Evolutionary conservation across 2,888 invertebrate genomes (phyloP).

Genomic region (Congeria kusceri): DNA sequence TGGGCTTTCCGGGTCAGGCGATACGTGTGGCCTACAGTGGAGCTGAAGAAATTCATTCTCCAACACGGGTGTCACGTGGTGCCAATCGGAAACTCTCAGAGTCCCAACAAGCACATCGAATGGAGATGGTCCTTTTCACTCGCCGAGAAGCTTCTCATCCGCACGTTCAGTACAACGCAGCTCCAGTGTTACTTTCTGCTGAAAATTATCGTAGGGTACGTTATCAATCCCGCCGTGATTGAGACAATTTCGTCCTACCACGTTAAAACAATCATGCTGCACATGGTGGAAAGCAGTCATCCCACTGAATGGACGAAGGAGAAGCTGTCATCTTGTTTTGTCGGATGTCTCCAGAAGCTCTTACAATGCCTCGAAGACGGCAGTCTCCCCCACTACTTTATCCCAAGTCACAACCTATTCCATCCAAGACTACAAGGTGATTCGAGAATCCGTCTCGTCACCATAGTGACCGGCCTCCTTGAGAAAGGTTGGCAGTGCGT

Average conservation of each 20-base stretch:
- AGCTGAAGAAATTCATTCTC: conserved; percentile 59
- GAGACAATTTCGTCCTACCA: conserved; percentile 56
- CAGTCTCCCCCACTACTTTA: conserved; percentile 57
- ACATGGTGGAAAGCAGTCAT: conserved; percentile 62
- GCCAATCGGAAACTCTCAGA: conserved; percentile 57
- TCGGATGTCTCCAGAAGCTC: conserved; percentile 52
- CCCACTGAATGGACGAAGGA: conserved; percentile 60
- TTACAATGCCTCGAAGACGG: conserved; percentile 58
- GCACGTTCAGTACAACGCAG: conserved; percentile 55
- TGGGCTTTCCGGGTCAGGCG: conserved; percentile 60
- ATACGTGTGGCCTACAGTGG: conserved; percentile 60
- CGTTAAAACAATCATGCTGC: conserved; percentile 61
- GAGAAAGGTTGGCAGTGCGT: conserved; percentile 62
- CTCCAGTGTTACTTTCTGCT: conserved; percentile 58
- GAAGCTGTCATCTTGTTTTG: conserved; percentile 49
- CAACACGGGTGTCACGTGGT: conserved; percentile 63
- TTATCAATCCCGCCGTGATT: conserved; percentile 57
- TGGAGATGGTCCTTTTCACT: conserved; percentile 63
- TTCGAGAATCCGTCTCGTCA: conserved; percentile 42
- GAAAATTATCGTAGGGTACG: conserved; percentile 53
- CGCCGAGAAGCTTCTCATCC: conserved; percentile 58
- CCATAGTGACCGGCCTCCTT: conserved; percentile 33
- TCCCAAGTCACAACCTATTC: conserved; percentile 58
- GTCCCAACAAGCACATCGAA: conserved; percentile 60
- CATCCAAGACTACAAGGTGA: conserved; percentile 54